Percentiles rank a stretch among this genome's conserved stretches.
Conservation (phyloP, 2,113 vertebrate genomes). For the Microtus oregoni region DNA sequence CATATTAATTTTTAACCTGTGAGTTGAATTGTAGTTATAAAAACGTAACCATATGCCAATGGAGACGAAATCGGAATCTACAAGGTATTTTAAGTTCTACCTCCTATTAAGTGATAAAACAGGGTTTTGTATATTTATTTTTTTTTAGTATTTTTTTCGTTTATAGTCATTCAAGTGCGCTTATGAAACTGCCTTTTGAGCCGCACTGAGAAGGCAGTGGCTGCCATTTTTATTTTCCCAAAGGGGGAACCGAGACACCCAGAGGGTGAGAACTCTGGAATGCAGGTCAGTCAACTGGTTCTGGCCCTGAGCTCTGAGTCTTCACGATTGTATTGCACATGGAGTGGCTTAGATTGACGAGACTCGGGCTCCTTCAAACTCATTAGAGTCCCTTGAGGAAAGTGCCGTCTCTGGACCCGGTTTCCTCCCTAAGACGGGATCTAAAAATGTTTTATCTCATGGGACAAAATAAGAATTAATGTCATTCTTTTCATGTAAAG, state of each 20-base stretch:
- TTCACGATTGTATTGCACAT: neutral
- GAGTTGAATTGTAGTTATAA: neutral
- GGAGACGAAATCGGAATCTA: neutral
- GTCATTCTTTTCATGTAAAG: slow-evolving; percentile 17
- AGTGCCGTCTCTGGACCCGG: neutral
- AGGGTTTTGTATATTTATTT: neutral
- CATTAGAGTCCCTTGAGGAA: neutral
- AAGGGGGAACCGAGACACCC: neutral
- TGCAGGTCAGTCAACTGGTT: neutral
- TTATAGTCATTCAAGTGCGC: neutral
- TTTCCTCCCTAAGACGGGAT: neutral
- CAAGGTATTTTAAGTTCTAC: neutral
- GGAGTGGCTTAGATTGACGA: no score
- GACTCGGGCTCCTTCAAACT: neutral
- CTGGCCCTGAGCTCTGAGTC: neutral
- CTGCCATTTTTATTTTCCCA: neutral
- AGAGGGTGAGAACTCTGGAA: neutral
- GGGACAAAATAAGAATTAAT: neutral
- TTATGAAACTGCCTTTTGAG: neutral
- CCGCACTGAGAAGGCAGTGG: neutral
- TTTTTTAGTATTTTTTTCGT: neutral
- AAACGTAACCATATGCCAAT: neutral
- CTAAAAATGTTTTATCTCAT: neutral
- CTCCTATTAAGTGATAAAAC: neutral
- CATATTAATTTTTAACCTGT: neutral